Conservation (phyloP, 2,888 invertebrate species). For the Toxonevra muliebris region DNA sequence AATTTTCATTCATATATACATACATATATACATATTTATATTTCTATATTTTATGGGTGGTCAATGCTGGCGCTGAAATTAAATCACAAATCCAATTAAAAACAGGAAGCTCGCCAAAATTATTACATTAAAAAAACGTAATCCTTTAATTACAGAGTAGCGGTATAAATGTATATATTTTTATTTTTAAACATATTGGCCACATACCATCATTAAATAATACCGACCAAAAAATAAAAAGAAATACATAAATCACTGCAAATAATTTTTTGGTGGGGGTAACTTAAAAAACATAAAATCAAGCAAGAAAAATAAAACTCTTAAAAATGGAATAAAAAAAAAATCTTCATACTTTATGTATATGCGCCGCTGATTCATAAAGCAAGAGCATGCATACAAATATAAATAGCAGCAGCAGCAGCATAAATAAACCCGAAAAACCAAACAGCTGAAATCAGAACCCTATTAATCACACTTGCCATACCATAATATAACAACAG, state of each 20-base stretch:
- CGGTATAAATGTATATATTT: background rate
- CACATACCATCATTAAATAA: background rate
- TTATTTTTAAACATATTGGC: too few species aligned
- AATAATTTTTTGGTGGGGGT: background rate
- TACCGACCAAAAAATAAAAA: background rate
- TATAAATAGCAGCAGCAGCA: background rate
- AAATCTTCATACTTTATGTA: too few species aligned
- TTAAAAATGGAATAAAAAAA: background rate
- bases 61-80: too few species aligned
- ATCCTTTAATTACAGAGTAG: constrained; percentile 1
- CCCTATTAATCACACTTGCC: background rate
- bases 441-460: background rate
- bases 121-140: background rate
- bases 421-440: background rate
- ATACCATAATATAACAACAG: background rate
- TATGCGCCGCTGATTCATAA: constrained; percentile 5
- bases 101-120: background rate
- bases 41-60: too few species aligned
- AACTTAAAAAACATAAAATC: background rate
- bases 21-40: too few species aligned
- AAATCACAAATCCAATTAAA: background rate
- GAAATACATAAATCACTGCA: background rate
- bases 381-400: constrained; percentile 1
- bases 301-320: too few species aligned
- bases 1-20: too few species aligned